A percentile compares a stretch with the other conserved stretches of the same genome.
These are phyloP conservation scores for Piaya cayana DNA, from an alignment of 2,113 vertebrate genomes.

Conservation along the genomic window DNA sequence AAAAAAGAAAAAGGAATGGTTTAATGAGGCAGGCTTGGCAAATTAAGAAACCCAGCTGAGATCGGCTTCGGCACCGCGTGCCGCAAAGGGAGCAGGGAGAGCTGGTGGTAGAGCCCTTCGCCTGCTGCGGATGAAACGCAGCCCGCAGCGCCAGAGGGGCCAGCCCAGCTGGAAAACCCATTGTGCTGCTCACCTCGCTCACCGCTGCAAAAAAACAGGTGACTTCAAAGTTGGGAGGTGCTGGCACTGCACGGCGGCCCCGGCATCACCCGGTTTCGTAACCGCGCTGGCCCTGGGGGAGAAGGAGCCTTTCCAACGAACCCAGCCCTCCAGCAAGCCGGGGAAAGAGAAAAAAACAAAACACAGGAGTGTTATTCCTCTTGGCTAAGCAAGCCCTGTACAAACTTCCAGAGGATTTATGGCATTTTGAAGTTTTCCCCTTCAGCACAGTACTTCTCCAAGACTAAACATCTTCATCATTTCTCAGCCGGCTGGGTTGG, in stretches of 20 bases:
- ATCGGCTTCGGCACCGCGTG: fast-evolving
- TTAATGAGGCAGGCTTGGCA: conserved; percentile 29
- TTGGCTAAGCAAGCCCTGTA: not conserved
- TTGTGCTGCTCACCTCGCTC: not conserved
- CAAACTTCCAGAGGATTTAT: conserved; percentile 52
- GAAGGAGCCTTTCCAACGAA: conserved; percentile 1
- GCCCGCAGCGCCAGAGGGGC: not conserved
- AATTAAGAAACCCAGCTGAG: not conserved
- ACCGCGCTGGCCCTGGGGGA: fast-evolving
- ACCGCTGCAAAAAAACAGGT: not conserved
- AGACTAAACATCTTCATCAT: conserved; percentile 68
- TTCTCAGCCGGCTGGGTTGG: not conserved
- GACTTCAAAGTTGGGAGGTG: not conserved
- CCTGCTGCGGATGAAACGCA: not conserved
- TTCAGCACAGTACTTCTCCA: conserved; percentile 46
- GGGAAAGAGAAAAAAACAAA: not conserved
- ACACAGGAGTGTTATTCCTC: conserved; percentile 24
- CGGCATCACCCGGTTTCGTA: not conserved
- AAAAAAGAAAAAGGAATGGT: not conserved
- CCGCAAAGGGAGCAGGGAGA: not conserved
- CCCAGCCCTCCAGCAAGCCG: not conserved
- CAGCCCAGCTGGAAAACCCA: conserved; percentile 26
- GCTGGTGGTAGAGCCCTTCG: fast-evolving
- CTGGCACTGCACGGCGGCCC: not conserved
- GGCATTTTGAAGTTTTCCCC: conserved; percentile 59